phyloP scores from a whole-genome alignment of 2,113 vertebrate genomes.

The Ceyx margarethae region DNA sequence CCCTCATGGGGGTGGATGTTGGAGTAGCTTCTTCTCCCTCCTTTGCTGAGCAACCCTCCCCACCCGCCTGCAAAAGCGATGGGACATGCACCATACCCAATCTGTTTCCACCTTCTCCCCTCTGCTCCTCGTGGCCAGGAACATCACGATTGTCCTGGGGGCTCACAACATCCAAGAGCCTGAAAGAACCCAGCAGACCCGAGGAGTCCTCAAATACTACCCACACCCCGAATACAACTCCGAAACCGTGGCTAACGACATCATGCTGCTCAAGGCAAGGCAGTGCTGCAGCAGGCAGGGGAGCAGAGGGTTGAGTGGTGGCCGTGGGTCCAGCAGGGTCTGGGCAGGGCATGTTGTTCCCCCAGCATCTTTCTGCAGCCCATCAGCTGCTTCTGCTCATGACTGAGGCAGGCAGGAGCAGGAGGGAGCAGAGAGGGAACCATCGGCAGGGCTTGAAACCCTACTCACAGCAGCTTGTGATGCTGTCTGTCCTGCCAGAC shows the following conservation, averaged over 20 bases:
- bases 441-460: neutral
- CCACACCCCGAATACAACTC: neutral
- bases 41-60: neutral
- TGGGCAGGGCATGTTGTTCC: rapidly evolving
- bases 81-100: neutral
- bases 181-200: constrained; percentile 41
- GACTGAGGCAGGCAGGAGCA: neutral
- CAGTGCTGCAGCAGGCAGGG: rapidly evolving
- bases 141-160: constrained; percentile 40
- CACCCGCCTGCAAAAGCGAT: neutral
- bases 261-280: constrained; percentile 64
- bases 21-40: neutral
- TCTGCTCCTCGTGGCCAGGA: neutral
- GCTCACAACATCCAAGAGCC: neutral
- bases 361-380: neutral
- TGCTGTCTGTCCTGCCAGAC: neutral
- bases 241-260: rapidly evolving
- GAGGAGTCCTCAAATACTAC: constrained; percentile 15
- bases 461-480: neutral
- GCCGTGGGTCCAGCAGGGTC: neutral
- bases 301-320: neutral
- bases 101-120: neutral
- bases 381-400: neutral
- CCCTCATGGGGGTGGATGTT: neutral
- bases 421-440: neutral